Evolutionary conservation across 2,797 vertebrate species (phyloP).

Genomic region (Chiropotes sagulatus): DNA sequence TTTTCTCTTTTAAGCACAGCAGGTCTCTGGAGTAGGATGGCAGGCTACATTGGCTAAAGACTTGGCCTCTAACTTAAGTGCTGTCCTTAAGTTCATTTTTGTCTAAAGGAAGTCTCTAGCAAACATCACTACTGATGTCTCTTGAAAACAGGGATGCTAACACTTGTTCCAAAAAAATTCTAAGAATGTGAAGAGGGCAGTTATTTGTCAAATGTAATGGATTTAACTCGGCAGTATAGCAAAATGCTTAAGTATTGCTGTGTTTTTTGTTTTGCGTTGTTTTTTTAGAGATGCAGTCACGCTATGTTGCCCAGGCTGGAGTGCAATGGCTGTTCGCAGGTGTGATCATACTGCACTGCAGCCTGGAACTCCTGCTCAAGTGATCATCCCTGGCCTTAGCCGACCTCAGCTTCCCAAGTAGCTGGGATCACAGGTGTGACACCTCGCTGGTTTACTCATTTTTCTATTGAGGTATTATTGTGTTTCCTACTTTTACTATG

Average conservation of each 20-base stretch:
- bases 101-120: neutral
- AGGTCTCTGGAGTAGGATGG: neutral
- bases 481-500: slow-evolving; percentile 26
- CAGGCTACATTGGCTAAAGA: neutral
- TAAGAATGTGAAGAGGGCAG: neutral
- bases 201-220: neutral
- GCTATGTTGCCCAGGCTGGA: neutral
- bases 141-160: slow-evolving; percentile 7
- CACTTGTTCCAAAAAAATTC: neutral
- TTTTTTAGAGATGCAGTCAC: neutral
- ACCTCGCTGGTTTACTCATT: neutral
- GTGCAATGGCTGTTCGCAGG: neutral
- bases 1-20: neutral
- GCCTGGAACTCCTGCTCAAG: neutral
- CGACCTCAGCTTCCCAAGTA: neutral
- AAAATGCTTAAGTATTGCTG: neutral
- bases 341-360: neutral
- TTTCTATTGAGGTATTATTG: neutral
- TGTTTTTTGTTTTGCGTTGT: neutral
- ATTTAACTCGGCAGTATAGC: neutral
- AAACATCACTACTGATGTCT: neutral
- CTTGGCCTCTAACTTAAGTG: slow-evolving; percentile 8
- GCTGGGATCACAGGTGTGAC: neutral
- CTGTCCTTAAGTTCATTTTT: neutral
- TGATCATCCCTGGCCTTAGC: neutral